These are phyloP conservation scores for Periparus ater DNA, from an alignment of 2,797 vertebrate species.

Conservation along the genomic window DNA sequence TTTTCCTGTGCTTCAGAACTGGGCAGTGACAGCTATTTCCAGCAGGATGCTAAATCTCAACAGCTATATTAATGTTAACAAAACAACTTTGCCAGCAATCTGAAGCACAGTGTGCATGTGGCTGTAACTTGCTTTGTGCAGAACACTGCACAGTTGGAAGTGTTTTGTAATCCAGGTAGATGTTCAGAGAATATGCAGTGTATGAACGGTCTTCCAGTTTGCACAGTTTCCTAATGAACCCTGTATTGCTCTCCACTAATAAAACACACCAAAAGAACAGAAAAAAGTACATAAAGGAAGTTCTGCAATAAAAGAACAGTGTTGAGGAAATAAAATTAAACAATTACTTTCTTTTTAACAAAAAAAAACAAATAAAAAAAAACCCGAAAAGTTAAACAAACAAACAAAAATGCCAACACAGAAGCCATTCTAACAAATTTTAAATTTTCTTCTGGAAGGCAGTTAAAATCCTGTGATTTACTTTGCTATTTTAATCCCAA, in stretches of 20 bases:
- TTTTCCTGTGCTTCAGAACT: background rate
- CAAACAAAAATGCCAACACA: background rate
- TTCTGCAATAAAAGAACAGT: slow-evolving; percentile 20
- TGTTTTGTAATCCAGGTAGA: background rate
- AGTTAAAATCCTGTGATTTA: slow-evolving; percentile 53
- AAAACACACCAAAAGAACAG: background rate
- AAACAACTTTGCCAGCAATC: background rate
- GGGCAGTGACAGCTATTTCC: background rate
- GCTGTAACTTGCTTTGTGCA: background rate
- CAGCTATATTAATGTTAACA: background rate
- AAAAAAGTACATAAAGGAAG: background rate
- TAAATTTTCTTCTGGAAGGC: slow-evolving; percentile 15
- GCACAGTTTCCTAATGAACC: background rate
- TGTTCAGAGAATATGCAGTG: background rate
- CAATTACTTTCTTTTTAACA: background rate
- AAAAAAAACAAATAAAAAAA: background rate
- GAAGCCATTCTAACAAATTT: slow-evolving; percentile 9
- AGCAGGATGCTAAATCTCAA: background rate
- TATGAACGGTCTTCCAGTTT: background rate
- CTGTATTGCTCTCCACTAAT: background rate
- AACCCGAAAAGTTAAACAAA: background rate
- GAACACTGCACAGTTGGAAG: background rate
- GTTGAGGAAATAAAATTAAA: slow-evolving; percentile 38
- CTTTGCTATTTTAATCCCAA: slow-evolving; percentile 67
- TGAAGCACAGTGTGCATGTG: background rate